Evolutionary conservation across 2,797 vertebrate genomes (phyloP), one percentile per base, ranked within the genome.

Genomic region (Labroides dimidiatus): DNA sequence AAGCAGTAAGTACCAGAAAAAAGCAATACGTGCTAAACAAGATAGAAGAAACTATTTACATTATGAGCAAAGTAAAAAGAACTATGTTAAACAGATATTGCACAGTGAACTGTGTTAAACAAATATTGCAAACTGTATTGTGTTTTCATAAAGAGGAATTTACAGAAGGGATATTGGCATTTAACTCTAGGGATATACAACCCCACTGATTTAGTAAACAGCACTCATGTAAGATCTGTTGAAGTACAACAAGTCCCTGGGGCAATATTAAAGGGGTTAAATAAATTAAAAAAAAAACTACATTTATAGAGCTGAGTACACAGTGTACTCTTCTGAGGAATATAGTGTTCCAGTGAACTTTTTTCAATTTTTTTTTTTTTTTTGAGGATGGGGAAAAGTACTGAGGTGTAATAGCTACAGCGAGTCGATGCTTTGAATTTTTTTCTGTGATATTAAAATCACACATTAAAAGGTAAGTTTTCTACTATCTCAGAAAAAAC

Each of bases 231-330:
- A 6, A 17, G 9, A 21, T n/a, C 10, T 15, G 19, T 17, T 42
- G 4, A 43, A 27, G 4, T 10, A 59, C 24, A 30, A 23, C 16
- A 24, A 21, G 15, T 19, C 6, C 21, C 17, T 3, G 3, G 21
- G 24, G n/a, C 4, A 48, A 53, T 16, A 24, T 21, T 7, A 23
- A 33, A 39, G 10, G 11, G 16, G 7, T 45, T 4, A 51, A 41
- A 9, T 50, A 10, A 3, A n/a, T n/a, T n/a, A n/a, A n/a, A n/a
- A n/a, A 3, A 47, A 27, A 47, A 24, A 3, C 5, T 14, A 30
- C 33, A 10, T 52, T 20, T 30, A 5, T 27, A 17, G 24, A 14
- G 17, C 30, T 33, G 15, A 58, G 57, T 23, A 59, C 71, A 75
- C n/a, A n/a, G 19, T 63, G 53, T 68, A 19, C 59, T 20, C 10